Evolutionary conservation across 2,797 vertebrate genomes (phyloP), one percentile per base, ranked within the genome.

Genomic region (Triplophysa yarkandensis): DNA sequence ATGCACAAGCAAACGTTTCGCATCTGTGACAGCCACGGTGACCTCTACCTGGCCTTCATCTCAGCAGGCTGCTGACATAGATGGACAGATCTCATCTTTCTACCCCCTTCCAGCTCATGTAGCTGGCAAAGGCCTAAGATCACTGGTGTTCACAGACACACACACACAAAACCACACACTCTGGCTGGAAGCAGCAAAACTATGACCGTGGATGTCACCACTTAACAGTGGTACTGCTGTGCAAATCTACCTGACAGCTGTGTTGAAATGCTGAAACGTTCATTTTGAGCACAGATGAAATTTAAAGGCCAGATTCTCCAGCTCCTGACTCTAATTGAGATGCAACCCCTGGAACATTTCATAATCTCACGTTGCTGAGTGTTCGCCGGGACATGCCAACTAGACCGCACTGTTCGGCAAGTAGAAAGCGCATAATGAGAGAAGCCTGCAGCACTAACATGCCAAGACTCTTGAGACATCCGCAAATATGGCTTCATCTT

Each of bases 31-130:
- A 75, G 57, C 13, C 46, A 30, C 48, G 4, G 32, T 70, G 65
- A 78, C 78, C 72, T 69, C 64, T 68, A 50, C 60, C 23, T 78
- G 76, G 61, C 81, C 72, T 78, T 76, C 58, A 81, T 68, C 46
- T 72, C 48, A 1, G 32, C 60, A 63, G 52, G 48, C 10, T 44
- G 63, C 57, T 74, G 67, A 71, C 67, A 67, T 58, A 55, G 64
- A 61, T 61, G 50, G 67, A 61, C 44, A 62, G 34, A 27, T 73
- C 68, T 75, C 76, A 69, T 64, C 69, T 70, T 60, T 77, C 65
- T 63, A 23, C 48, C 28, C n/a, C 62, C 68, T 39, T 28, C 43
- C 63, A 17, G 25, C 66, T 78, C 34, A 28, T 55, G 68, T 79
- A 69, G 58, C 67, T 74, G 46, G 30, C 39, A 52, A 48, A 73